A percentile compares a stretch with the other conserved stretches of the same genome.
Evolutionary conservation across 2,113 vertebrate species (phyloP).

Genomic region (Papio anubis): DNA sequence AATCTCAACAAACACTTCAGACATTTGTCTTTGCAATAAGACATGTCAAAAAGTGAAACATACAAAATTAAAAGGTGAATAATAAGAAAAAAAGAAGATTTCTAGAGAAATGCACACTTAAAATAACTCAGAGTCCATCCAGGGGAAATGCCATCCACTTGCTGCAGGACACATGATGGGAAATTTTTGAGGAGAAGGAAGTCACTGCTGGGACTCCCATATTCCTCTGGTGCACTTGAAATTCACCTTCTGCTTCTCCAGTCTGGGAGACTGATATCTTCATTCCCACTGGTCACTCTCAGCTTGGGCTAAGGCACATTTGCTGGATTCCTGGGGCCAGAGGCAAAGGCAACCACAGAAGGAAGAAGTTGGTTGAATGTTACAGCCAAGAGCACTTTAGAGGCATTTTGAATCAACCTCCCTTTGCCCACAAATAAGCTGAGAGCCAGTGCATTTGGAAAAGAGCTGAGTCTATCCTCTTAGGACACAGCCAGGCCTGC

Average conservation of each 20-base stretch:
- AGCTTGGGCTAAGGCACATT: background rate
- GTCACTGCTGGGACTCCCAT: background rate
- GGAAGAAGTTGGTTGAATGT: background rate
- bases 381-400: background rate
- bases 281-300: background rate
- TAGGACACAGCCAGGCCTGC: too few relatives aligned
- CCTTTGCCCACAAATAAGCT: background rate
- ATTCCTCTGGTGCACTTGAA: background rate
- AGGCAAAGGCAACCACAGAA: background rate
- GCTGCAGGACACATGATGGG: background rate
- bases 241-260: background rate
- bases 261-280: background rate
- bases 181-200: background rate
- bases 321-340: background rate
- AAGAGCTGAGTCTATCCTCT: background rate
- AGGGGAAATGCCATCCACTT: background rate
- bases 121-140: background rate
- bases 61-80: background rate
- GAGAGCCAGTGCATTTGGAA: background rate
- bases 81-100: background rate
- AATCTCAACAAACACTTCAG: background rate
- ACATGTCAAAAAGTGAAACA: background rate
- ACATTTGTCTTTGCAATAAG: constrained; percentile 23
- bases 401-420: background rate
- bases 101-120: constrained; percentile 35